Percentiles rank a stretch among this genome's conserved stretches.
phyloP scores from a whole-genome alignment of 2,888 invertebrate species.

The Steinernema scapterisci region DNA sequence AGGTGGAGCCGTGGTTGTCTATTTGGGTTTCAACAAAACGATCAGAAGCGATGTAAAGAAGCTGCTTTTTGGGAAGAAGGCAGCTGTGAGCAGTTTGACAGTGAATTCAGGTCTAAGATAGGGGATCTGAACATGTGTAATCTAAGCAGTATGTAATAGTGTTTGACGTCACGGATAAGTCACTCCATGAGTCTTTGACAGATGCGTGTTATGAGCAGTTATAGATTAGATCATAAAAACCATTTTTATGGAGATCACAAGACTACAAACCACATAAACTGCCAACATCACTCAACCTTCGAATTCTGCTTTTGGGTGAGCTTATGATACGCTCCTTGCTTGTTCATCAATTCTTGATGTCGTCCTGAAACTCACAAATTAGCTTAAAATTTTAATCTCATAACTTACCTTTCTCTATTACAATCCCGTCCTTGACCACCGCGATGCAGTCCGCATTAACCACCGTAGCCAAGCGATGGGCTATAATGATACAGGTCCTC shows the following conservation, averaged over 20 bases:
- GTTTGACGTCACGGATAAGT: too few species aligned
- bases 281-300: conserved; percentile 40
- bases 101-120: too few species aligned
- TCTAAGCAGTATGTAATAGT: too few species aligned
- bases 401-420: conserved; percentile 32
- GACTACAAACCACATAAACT: not conserved
- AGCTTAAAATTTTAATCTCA: not conserved
- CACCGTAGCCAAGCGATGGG: conserved; percentile 41
- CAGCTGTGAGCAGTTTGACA: too few species aligned
- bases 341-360: conserved; percentile 49
- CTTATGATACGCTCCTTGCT: conserved; percentile 49
- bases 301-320: conserved; percentile 46
- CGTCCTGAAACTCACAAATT: conserved; percentile 42
- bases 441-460: conserved; percentile 32
- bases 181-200: too few species aligned
- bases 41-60: not conserved
- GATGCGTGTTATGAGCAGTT: too few species aligned
- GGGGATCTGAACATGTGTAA: too few species aligned
- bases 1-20: conserved; percentile 25
- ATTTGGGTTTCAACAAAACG: conserved; percentile 28
- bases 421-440: conserved; percentile 25
- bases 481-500: conserved; percentile 48
- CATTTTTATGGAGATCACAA: not conserved
- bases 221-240: too few species aligned
- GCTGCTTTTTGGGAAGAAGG: too few species aligned